Evolutionary conservation across 2,113 vertebrate species (phyloP), one percentile per base, ranked within the genome.

Genomic region (Zapornia atra): DNA sequence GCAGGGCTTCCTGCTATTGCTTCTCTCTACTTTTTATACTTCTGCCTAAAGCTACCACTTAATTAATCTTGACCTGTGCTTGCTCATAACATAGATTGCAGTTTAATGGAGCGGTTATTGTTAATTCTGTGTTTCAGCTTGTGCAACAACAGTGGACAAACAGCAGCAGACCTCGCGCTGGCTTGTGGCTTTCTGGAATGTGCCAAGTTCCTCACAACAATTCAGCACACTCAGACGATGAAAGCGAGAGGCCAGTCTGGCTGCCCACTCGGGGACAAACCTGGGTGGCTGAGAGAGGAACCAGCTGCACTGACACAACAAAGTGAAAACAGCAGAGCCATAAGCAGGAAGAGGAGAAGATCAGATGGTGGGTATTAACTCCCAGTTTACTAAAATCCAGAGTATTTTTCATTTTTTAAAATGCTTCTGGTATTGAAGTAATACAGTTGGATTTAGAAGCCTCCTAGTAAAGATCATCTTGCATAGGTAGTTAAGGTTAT

Each of bases 111-210:
- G 69, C 24, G 7, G 10, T 63, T 31, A 16, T 21, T 73, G 42
- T 86, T 75, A 79, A 94, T 50, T 76, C 20, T 40, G 11, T 75
- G 26, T 96, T 95, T 82, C 83, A 98, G 98, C 24, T 96, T 98
- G 79, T 97, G 98, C 94, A 98, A 98, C 89, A 98, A 97, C 57
- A 97, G 97, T 5, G 98, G 98, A 38, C 97, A 98, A 84, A 98
- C 98, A 60, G 98, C 98, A 50, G 98, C 98, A 97, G 98, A 98
- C 42, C 94, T 98, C 2, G 98, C 98, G 4, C 90, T 97, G 97
- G 97, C 97, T 28, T 95, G 56, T 9, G 98, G 98, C 57, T 98
- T 98, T 97, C 88, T 94, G 51, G 97, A 98, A 77, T 98, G 98
- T 72, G 98, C 97, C 77, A 98, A 96, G 77, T 98, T 98, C 95